A percentile compares a stretch with the other conserved stretches of the same genome.
Evolutionary conservation across 2,888 invertebrate genomes (phyloP).

Genomic region (Elegia similella): DNA sequence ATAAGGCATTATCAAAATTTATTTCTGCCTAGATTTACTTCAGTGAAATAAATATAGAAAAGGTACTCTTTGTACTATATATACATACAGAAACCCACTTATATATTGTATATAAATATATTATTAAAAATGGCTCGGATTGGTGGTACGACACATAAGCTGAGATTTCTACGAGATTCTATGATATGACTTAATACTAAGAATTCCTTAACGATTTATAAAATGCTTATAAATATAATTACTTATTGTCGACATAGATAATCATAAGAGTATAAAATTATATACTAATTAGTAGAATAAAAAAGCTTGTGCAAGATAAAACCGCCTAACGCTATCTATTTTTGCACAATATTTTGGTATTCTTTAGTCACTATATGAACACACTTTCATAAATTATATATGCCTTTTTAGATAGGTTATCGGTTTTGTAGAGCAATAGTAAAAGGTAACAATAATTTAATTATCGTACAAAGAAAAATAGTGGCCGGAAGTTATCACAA

Average conservation of each 20-base stretch:
- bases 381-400: neutral
- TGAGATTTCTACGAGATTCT: conserved; percentile 45
- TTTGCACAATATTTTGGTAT: neutral
- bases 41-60: conserved; percentile 4
- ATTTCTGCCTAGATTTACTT: conserved; percentile 3
- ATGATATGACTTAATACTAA: conserved; percentile 41
- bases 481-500: conserved; percentile 59
- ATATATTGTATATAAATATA: conserved; percentile 29
- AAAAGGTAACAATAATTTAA: conserved; percentile 21
- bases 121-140: conserved; percentile 74
- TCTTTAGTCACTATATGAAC: neutral
- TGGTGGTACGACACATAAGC: conserved; percentile 40
- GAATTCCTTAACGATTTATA: conserved; percentile 22
- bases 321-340: conserved; percentile 14
- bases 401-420: conserved; percentile 1
- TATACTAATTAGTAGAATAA: conserved; percentile 23
- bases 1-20: conserved; percentile 32
- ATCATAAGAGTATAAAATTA: conserved; percentile 35
- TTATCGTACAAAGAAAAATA: conserved; percentile 28
- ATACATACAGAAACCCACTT: conserved; percentile 24
- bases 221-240: conserved; percentile 32
- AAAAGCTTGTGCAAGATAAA: conserved; percentile 19
- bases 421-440: conserved; percentile 17
- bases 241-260: conserved; percentile 58
- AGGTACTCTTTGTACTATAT: conserved; percentile 21